Base-by-base conservation (phyloP, 2,888 invertebrate genomes). In the Epinotia brunnichana region DNA sequence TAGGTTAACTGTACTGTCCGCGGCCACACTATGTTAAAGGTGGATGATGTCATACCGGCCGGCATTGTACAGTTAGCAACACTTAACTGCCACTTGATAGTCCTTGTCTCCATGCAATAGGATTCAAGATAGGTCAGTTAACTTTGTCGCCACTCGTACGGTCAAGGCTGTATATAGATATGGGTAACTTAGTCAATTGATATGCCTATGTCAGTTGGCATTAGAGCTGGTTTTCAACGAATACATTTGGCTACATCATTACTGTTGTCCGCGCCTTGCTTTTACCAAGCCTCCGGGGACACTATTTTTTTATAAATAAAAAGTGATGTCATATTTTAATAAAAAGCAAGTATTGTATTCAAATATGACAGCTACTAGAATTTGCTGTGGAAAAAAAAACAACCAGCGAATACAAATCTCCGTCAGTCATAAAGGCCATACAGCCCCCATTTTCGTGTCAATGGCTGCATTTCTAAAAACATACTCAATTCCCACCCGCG, bases 161-260 rank as follows among this genome's bases (percentile, higher is more conserved):
- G 72, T 72, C 72, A 72, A 72, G 67, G 72, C 60, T 59, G 41
- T 53, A 67, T 54, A 35, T 54, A 35, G 54, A 60, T 71, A 57
- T 44, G 48, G 41, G 67, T 61, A 61, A 61, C 41, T 11, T 44
- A 48, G 54, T 35, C 60, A 60, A 54, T 67, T 67, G 66, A 61
- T 64, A 29, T 15, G 61, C 21, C 61, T 54, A 41, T 62, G 21
- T 19, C 19, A 11, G 60, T 54, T 39, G 51, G 3, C 29, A 39
- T 35, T 41, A 41, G 54, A 67, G 41, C 56, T 56, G 44, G 35
- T 56, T 60, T 69, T 11, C 24, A 21, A 70, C 44, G 54, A 29
- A 44, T 66, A 66, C 3, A 53, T 64, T 64, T 53, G 63, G 61
- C 21, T 61, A 21, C 19, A 3, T 29, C 10, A 21, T 21, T 35